Evolutionary conservation across 2,113 vertebrate genomes (phyloP).

Genomic region (Balaeniceps rex): DNA sequence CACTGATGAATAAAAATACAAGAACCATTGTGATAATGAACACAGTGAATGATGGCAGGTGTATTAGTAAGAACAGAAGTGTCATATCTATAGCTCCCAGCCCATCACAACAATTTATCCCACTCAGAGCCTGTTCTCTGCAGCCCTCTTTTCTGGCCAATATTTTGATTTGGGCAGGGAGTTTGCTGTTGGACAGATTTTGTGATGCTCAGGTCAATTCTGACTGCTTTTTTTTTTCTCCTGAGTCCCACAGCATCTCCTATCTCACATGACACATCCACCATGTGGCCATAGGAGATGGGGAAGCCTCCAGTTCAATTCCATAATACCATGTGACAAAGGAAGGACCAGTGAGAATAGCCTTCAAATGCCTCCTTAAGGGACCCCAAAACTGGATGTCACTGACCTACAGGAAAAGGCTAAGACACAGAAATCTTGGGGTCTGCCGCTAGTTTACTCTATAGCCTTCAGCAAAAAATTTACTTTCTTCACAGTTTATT

Average conservation of each 20-base stretch:
- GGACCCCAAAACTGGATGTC: not conserved
- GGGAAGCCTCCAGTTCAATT: not conserved
- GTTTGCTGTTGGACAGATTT: not conserved
- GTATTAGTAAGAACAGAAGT: constrained; percentile 30
- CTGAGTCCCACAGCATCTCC: not conserved
- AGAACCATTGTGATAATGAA: constrained; percentile 6
- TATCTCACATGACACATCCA: not conserved
- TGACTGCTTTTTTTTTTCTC: not conserved
- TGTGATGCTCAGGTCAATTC: not conserved
- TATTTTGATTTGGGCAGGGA: not conserved
- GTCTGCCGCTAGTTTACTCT: not conserved
- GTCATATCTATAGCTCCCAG: not conserved
- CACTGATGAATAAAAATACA: constrained; percentile 49
- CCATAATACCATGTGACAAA: not conserved
- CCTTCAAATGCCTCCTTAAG: not conserved
- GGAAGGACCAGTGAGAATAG: not conserved
- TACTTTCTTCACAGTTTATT: not conserved
- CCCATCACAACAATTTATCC: constrained; percentile 24
- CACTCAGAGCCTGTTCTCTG: not conserved
- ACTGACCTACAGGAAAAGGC: not conserved
- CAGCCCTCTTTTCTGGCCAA: not conserved
- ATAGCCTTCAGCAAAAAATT: not conserved
- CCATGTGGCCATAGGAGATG: not conserved
- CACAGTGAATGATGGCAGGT: constrained; percentile 27
- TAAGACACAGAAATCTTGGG: not conserved